Evolutionary conservation across 2,888 invertebrate species (phyloP).

Genomic region (Eilema griseolum): DNA sequence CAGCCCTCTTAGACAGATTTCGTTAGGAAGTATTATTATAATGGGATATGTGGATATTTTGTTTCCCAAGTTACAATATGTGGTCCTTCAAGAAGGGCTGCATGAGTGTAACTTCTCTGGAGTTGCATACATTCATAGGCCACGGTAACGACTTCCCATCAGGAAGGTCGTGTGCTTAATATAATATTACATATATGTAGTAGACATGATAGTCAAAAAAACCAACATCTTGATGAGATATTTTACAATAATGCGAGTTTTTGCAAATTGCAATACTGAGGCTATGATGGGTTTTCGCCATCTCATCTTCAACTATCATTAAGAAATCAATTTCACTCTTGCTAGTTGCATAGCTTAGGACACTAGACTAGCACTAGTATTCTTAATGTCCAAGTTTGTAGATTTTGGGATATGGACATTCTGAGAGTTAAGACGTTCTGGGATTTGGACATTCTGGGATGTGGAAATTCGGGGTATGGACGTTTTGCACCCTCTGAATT

Average conservation of each 20-base stretch:
- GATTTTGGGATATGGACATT: too few species aligned
- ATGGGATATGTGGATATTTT: not conserved
- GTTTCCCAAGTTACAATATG: too few species aligned
- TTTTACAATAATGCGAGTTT: constrained; percentile 28
- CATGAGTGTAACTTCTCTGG: too few species aligned
- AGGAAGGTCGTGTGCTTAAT: too few species aligned
- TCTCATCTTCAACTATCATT: constrained; percentile 36
- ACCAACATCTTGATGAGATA: constrained; percentile 16
- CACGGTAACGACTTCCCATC: too few species aligned
- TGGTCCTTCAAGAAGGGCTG: too few species aligned
- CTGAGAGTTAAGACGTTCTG: too few species aligned
- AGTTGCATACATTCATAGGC: too few species aligned
- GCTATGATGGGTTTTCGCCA: constrained; percentile 30
- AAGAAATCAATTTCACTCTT: constrained; percentile 41
- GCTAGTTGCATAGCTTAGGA: not conserved
- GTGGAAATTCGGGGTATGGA: too few species aligned
- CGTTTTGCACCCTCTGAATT: too few species aligned
- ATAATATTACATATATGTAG: not conserved
- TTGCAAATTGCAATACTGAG: constrained; percentile 31
- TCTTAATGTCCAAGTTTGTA: too few species aligned
- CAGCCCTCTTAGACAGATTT: constrained; percentile 45
- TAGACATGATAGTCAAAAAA: not conserved
- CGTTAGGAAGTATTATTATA: constrained; percentile 6
- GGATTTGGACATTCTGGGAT: too few species aligned
- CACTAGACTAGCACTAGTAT: not conserved